A percentile compares a stretch with the other conserved stretches of the same genome.
These are phyloP conservation scores for Diarsia mendica DNA, from an alignment of 2,888 invertebrate genomes.

Conservation along the genomic window DNA sequence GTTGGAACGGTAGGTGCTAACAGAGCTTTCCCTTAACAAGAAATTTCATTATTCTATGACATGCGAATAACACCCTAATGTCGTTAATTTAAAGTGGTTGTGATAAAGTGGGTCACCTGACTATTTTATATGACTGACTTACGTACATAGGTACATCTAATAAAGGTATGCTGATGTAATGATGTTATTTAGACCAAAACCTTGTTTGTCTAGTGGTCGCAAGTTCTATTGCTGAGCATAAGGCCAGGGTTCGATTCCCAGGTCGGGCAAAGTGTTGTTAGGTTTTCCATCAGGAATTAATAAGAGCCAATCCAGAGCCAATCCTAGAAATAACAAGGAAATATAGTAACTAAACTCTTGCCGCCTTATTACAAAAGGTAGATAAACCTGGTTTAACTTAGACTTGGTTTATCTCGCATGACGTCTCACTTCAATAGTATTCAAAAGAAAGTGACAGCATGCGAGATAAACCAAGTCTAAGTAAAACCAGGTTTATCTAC, in stretches of 20 bases:
- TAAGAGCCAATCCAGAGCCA: too few species aligned
- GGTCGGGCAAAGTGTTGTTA: not conserved
- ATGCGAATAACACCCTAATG: slow-evolving; percentile 70
- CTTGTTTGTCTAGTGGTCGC: not conserved
- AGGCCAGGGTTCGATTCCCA: not conserved
- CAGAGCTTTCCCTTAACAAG: slow-evolving; percentile 57
- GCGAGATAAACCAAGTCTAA: too few species aligned
- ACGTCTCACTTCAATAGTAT: too few species aligned
- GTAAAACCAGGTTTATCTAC: too few species aligned
- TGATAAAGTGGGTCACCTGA: slow-evolving; percentile 61
- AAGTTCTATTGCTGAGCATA: not conserved
- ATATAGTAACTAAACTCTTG: too few species aligned
- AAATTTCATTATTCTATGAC: slow-evolving; percentile 68
- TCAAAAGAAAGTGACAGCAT: too few species aligned
- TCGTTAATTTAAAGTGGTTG: slow-evolving; percentile 69
- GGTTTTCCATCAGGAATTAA: not conserved
- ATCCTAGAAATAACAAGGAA: too few species aligned
- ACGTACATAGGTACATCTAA: not conserved
- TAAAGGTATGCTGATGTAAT: not conserved
- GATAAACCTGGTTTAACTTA: too few species aligned
- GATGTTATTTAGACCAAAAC: slow-evolving; percentile 6
- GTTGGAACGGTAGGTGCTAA: slow-evolving; percentile 37
- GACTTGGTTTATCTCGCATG: too few species aligned
- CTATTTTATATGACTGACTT: not conserved
- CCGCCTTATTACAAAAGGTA: too few species aligned